Conservation (phyloP, 92 coral and sea anemone genomes). For the Siderastrea siderea region DNA sequence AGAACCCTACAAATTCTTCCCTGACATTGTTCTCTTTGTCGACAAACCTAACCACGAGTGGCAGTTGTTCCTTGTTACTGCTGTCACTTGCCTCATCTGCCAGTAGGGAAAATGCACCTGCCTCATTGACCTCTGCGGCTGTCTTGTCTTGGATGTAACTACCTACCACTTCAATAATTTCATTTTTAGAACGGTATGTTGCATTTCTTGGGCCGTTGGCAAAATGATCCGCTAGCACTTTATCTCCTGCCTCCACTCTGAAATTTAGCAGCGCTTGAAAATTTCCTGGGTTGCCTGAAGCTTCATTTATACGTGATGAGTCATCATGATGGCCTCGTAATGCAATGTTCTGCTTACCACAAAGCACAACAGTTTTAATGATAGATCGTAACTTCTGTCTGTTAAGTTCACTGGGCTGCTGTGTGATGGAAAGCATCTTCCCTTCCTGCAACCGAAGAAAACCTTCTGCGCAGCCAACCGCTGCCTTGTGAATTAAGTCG, state of each 20-base stretch:
- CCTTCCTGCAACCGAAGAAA: conserved; percentile 50
- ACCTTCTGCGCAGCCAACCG: conserved; percentile 27
- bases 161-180: conserved; percentile 58
- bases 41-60: conserved; percentile 69
- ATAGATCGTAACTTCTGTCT: conserved; percentile 67
- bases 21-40: conserved; percentile 70
- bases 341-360: conserved; percentile 77
- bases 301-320: conserved; percentile 50
- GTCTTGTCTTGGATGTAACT: conserved; percentile 54
- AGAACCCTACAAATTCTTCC: conserved; percentile 65
- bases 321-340: conserved; percentile 82
- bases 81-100: conserved; percentile 71
- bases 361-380: conserved; percentile 72
- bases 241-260: conserved; percentile 73
- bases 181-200: conserved; percentile 65
- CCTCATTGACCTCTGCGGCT: conserved; percentile 54
- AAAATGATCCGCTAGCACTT: conserved; percentile 59
- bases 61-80: conserved; percentile 65
- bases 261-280: conserved; percentile 80
- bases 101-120: conserved; percentile 65
- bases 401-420: conserved; percentile 71
- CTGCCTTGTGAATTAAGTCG: conserved; percentile 36
- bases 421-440: conserved; percentile 35
- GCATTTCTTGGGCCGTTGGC: conserved; percentile 66
- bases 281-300: conserved; percentile 73